Percentiles rank a stretch among this genome's conserved stretches.
These are phyloP conservation scores for Drosophila bipectinata DNA, from an alignment of 1,140 invertebrate species.

Conservation along the genomic window DNA sequence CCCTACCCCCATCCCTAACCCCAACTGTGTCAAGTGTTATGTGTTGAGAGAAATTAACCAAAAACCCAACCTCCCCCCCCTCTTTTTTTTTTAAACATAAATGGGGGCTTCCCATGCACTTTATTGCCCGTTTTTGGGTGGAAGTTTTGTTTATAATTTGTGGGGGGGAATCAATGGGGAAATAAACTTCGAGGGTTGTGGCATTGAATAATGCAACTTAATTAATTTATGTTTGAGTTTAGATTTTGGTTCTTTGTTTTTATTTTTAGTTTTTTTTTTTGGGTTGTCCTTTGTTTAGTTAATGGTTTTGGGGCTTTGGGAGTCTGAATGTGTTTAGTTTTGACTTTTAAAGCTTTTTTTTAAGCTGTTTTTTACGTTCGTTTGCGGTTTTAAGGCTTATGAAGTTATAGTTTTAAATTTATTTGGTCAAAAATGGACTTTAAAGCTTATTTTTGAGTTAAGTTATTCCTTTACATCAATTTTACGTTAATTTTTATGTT, in stretches of 20 bases:
- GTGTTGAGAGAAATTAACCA: constrained; percentile 45
- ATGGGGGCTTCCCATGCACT: neutral
- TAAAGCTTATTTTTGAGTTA: too few species aligned
- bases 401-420: neutral
- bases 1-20: neutral
- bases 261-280: neutral
- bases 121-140: neutral
- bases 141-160: constrained; percentile 15
- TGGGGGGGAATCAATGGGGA: constrained; percentile 20
- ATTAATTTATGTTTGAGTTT: constrained; percentile 19
- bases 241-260: neutral
- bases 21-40: constrained; percentile 44
- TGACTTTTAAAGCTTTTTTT: neutral
- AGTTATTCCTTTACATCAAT: too few species aligned
- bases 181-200: constrained; percentile 19
- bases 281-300: neutral
- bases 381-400: too few species aligned
- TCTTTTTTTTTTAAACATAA: neutral
- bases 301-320: constrained; percentile 2
- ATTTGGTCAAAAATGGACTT: too few species aligned
- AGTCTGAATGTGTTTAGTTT: neutral
- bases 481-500: too few species aligned
- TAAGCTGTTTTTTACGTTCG: too few species aligned
- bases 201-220: constrained; percentile 14
- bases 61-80: neutral